Percentiles rank a stretch among this genome's conserved stretches.
Conservation (phyloP, 2,113 vertebrate species). For the Hemicordylus capensis region DNA sequence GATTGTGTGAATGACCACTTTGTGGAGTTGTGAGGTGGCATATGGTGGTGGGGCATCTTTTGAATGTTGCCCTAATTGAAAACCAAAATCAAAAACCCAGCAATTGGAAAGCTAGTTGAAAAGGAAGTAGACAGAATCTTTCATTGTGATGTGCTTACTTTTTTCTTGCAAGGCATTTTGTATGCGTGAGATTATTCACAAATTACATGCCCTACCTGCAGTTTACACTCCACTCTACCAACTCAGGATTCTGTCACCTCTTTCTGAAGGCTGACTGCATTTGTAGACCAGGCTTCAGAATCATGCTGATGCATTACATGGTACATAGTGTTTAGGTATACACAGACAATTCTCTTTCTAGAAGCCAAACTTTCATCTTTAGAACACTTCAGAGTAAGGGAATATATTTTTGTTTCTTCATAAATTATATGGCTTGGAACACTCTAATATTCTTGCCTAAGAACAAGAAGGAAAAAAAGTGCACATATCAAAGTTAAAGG, state of each 20-base stretch:
- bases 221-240: neutral
- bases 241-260: neutral
- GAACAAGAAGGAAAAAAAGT: too few relatives aligned
- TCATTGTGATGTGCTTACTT: neutral
- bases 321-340: neutral
- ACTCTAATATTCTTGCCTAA: conserved; percentile 1
- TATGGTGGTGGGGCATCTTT: too few relatives aligned
- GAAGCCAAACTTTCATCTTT: neutral
- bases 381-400: neutral
- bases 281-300: neutral
- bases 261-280: too few relatives aligned
- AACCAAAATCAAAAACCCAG: too few relatives aligned
- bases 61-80: too few relatives aligned
- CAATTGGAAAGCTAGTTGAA: neutral
- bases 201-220: neutral
- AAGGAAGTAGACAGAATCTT: neutral
- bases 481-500: too few relatives aligned
- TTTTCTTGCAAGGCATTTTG: neutral
- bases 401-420: neutral
- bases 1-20: too few relatives aligned
- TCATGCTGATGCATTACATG: neutral
- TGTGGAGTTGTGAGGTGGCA: too few relatives aligned
- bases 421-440: neutral
- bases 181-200: neutral
- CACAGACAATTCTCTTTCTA: neutral